Evolutionary conservation across 2,888 invertebrate species (phyloP).

Genomic region (Oligia fasciuncula): DNA sequence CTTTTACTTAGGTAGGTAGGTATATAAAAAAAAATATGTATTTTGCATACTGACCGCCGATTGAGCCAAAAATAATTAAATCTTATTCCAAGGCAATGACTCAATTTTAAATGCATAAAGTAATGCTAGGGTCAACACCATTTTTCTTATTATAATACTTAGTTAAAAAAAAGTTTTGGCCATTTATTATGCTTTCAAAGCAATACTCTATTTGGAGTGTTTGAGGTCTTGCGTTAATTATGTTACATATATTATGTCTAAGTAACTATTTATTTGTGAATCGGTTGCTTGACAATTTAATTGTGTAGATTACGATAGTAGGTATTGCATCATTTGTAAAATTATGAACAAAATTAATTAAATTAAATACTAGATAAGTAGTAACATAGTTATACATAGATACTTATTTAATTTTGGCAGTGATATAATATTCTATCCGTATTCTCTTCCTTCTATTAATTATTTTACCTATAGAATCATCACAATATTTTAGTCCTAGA

Average conservation of each 20-base stretch:
- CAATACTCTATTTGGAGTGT: no score
- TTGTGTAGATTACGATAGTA: slow-evolving; percentile 35
- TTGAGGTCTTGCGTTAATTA: not conserved
- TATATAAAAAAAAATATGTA: no score
- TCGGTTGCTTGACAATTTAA: slow-evolving; percentile 9
- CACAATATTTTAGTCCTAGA: slow-evolving; percentile 62
- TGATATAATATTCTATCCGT: slow-evolving; percentile 57
- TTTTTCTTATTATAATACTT: not conserved
- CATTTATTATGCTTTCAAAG: no score
- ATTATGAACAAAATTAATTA: slow-evolving; percentile 45
- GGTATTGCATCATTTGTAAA: slow-evolving; percentile 33
- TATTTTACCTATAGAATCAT: slow-evolving; percentile 52
- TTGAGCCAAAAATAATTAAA: not conserved
- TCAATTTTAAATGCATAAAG: not conserved
- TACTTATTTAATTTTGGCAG: slow-evolving; percentile 59
- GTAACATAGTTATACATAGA: slow-evolving; percentile 44
- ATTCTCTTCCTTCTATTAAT: slow-evolving; percentile 36
- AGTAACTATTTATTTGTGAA: not conserved
- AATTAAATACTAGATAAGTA: slow-evolving; percentile 55
- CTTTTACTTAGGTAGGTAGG: not conserved
- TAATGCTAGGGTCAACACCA: not conserved
- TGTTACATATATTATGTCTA: not conserved
- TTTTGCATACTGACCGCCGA: not conserved
- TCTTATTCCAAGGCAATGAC: not conserved
- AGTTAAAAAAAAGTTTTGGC: not conserved